Base-by-base conservation (phyloP, 2,113 vertebrate genomes). In the Scatophagus argus region DNA sequence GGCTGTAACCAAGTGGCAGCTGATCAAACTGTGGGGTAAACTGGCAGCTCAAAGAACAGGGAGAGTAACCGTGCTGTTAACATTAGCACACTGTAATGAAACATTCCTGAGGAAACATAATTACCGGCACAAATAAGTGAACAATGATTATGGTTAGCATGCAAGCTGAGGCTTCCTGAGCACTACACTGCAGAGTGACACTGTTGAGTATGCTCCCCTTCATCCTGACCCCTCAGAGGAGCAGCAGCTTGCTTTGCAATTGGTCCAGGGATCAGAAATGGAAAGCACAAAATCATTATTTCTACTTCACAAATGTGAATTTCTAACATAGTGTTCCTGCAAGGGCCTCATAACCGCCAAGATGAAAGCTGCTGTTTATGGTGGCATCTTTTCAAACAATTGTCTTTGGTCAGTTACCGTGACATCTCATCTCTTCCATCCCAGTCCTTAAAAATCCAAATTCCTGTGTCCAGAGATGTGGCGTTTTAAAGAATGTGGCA, bases 401-500 rank as follows among this genome's bases (percentile, higher is more conserved):
- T 92, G 86, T 92, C 76, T 83, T 66, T 88, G 89, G 38, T 90
- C 87, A 89, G 66, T 66, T 44, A 84, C 88, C 67, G 74, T 91
- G 90, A 87, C 86, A 17, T 89, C 64, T 83, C 82, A 78, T 75
- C 83, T 80, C 54, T 63, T 72, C 66, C 68, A 54, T 73, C 83
- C 77, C 82, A 61, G 84, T 81, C 87, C 71, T 89, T 81, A 69
- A 91, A 90, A 88, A 82, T 82, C 85, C 76, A 84, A 56, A 91
- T 89, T 85, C 88, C 90, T 69, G 55, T 54, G 17, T 61, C 49
- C 0, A 38, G 77, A 85, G 81, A 83, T 46, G 65, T 70, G 82
- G 85, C 54, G 39, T 74, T 85, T 89, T 74, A 73, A 92, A 91
- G 89, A 92, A 93, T 93, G 80, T 72, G 71, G 68, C 54, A 66